Evolutionary conservation across 2,888 invertebrate genomes (phyloP).

Genomic region (Ormyrus nitidulus): DNA sequence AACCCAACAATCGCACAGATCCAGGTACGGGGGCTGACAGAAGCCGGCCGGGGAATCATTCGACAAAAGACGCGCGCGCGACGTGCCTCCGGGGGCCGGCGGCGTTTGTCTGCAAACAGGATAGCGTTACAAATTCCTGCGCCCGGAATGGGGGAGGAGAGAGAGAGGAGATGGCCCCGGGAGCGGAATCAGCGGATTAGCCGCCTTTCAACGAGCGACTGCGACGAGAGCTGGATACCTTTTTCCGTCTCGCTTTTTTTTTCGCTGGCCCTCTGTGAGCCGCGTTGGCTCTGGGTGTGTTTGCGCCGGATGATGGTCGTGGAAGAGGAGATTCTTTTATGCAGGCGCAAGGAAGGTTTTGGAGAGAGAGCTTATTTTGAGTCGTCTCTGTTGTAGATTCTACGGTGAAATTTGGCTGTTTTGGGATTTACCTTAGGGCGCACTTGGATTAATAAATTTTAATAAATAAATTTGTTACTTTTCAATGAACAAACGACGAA

Average conservation of each 20-base stretch:
- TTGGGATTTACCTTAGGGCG: no score
- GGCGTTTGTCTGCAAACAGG: slow-evolving; percentile 67
- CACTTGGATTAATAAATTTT: no score
- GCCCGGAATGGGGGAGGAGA: slow-evolving; percentile 60
- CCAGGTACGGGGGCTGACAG: background rate
- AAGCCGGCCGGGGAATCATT: slow-evolving; percentile 2
- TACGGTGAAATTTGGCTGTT: no score
- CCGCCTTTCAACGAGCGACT: slow-evolving; percentile 45
- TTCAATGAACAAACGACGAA: no score
- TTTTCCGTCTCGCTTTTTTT: slow-evolving; percentile 24
- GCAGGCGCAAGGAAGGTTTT: no score
- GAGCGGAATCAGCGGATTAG: slow-evolving; percentile 73
- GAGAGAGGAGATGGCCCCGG: slow-evolving; percentile 58
- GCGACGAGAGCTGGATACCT: background rate
- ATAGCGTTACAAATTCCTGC: slow-evolving; percentile 72
- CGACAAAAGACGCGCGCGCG: slow-evolving; percentile 38
- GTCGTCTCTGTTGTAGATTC: no score
- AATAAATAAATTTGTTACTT: no score
- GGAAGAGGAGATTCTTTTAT: no score
- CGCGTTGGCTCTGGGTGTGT: no score
- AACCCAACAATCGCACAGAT: background rate
- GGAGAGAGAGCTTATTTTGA: no score
- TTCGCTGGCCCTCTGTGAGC: background rate
- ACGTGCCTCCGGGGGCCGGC: slow-evolving; percentile 30
- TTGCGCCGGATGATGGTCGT: no score